Evolutionary conservation across 2,888 invertebrate species (phyloP).

Genomic region (Mimas tiliae): DNA sequence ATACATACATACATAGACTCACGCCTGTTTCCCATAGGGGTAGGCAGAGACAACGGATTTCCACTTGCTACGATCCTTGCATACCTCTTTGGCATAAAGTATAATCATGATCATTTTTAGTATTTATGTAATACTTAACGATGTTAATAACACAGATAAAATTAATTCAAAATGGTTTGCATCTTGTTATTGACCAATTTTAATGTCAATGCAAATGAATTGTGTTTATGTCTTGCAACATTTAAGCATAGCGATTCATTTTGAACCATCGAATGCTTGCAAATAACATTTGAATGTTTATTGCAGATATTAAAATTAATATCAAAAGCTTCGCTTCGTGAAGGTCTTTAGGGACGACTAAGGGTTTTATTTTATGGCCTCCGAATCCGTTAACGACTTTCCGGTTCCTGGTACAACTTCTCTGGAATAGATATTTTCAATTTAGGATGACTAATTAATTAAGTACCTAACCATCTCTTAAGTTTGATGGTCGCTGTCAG

Average conservation of each 20-base stretch:
- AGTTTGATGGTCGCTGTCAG: no score
- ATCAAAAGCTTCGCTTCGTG: neutral
- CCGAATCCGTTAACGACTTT: no score
- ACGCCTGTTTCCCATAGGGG: no score
- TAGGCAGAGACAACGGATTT: no score
- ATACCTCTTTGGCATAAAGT: no score
- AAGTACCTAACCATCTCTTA: no score
- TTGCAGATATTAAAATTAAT: neutral
- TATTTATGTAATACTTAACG: neutral
- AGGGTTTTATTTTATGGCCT: neutral
- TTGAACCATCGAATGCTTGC: neutral
- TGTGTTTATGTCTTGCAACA: neutral
- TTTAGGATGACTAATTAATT: no score
- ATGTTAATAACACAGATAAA: neutral
- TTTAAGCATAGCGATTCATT: neutral
- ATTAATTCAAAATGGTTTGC: neutral
- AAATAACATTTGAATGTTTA: neutral
- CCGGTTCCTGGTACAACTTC: no score
- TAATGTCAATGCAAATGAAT: neutral
- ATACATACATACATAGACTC: no score
- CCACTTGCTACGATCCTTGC: no score
- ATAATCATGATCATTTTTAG: no score
- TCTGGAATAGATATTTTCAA: no score
- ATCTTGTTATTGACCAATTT: neutral
- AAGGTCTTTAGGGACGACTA: neutral